Evolutionary conservation across 2,113 vertebrate genomes (phyloP), one percentile per base, ranked within the genome.

Genomic region (Nycticorax nycticorax): DNA sequence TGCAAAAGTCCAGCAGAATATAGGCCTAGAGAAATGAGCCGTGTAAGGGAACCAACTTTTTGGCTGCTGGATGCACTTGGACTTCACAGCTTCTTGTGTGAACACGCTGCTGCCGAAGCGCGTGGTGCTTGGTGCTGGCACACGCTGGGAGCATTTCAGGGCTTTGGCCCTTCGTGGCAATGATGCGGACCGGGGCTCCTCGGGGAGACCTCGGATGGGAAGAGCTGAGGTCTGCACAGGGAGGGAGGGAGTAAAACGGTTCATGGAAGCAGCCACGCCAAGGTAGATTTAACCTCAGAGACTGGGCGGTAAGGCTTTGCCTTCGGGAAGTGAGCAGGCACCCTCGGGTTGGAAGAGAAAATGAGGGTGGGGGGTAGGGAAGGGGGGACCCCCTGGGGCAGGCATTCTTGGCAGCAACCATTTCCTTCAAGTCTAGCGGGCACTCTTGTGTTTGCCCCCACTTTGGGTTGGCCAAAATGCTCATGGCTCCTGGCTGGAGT

Each of bases 341-440:
- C 10, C 22, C 8, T 60, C 16, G 3, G 62, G 22, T 12, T 28
- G 35, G 32, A 56, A 50, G 39, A 43, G 23, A 77, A 71, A 37
- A 45, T 8, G 21, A 8, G 13, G 8, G n/a, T 2, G 35, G 8
- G 27, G 2, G 8, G 37, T 37, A 23, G n/a, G 30, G 53, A 41
- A 33, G 47, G 15, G 21, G 21, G 6, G 14, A 23, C 21, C n/a
- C 4, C 1, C 24, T 1, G 1, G 5, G 13, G 12, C 6, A 10
- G 27, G 8, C 7, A 1, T n/a, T 55, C 5, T 15, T 30, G 56
- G 12, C 16, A 13, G 7, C 17, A 1, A 10, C 12, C 2, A 1
- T 17, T 23, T 14, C 35, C 56, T 37, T 67, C 85, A 16, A 21
- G 33, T 9, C 50, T 13, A 10, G 59, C 4, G 2, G 37, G 30